Evolutionary conservation across 2,113 vertebrate genomes (phyloP).

Genomic region (Paratilapia polleni): DNA sequence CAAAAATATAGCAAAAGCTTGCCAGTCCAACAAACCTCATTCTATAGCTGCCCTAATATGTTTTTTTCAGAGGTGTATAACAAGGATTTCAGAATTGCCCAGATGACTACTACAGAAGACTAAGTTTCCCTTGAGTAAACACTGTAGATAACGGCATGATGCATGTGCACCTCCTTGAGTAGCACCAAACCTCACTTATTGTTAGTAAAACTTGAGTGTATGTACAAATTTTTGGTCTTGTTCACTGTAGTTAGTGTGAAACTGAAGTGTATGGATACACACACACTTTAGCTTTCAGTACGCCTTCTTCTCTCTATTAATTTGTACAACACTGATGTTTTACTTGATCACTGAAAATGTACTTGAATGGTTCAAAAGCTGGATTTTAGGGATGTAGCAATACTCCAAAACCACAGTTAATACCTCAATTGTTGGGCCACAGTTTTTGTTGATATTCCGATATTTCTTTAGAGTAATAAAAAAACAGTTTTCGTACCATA

Average conservation of each 20-base stretch:
- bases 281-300: background rate
- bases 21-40: background rate
- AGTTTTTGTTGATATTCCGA: background rate
- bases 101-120: too few species aligned
- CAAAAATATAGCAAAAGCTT: background rate
- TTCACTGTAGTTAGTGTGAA: constrained; percentile 3
- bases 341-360: background rate
- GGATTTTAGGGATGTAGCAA: background rate
- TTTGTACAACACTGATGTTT: background rate
- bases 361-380: background rate
- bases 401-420: background rate
- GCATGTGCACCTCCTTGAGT: background rate
- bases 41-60: too few species aligned
- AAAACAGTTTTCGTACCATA: too few species aligned
- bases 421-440: background rate
- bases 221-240: background rate
- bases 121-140: background rate
- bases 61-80: too few species aligned
- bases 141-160: background rate
- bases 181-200: background rate
- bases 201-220: background rate
- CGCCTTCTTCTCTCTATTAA: background rate
- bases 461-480: background rate
- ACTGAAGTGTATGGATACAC: background rate
- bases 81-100: too few species aligned